A percentile compares a stretch with the other conserved stretches of the same genome.
These are phyloP conservation scores for Bovichtus diacanthus DNA, from an alignment of 2,797 vertebrate species.

Conservation along the genomic window DNA sequence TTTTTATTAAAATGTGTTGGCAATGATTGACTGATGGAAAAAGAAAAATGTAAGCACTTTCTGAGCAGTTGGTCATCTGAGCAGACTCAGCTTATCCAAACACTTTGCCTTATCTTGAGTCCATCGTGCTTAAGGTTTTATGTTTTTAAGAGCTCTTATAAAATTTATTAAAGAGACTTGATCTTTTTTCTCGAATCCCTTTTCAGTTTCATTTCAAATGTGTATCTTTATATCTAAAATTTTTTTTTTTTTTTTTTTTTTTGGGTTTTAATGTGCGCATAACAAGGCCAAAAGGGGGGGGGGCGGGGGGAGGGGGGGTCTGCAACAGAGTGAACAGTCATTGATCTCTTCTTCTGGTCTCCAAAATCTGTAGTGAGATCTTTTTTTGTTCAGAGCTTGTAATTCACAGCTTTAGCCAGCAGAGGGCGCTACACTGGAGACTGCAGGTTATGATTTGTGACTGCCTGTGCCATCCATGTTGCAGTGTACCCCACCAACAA, in stretches of 20 bases:
- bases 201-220: slow-evolving; percentile 65
- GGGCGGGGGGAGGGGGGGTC: slow-evolving; percentile 13
- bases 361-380: slow-evolving; percentile 35
- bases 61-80: slow-evolving; percentile 81
- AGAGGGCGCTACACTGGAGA: slow-evolving; percentile 60
- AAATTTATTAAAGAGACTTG: slow-evolving; percentile 55
- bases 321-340: slow-evolving; percentile 40
- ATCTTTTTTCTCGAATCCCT: slow-evolving; percentile 54
- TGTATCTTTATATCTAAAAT: slow-evolving; percentile 50
- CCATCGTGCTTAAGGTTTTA: slow-evolving; percentile 81
- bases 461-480: slow-evolving; percentile 65
- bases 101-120: slow-evolving; percentile 87
- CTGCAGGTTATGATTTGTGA: slow-evolving; percentile 34
- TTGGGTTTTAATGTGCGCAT: slow-evolving; percentile 46
- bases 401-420: slow-evolving; percentile 62
- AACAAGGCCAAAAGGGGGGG: slow-evolving; percentile 57
- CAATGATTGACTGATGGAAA: slow-evolving; percentile 70
- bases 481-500: slow-evolving; percentile 51
- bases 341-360: slow-evolving; percentile 34
- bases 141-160: slow-evolving; percentile 74
- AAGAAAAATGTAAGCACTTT: slow-evolving; percentile 78
- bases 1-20: slow-evolving; percentile 54
- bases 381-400: slow-evolving; percentile 40
- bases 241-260: slow-evolving; percentile 38
- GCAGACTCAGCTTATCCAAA: slow-evolving; percentile 84